These are phyloP conservation scores for Leptodirus hochenwartii DNA, from an alignment of 2,888 invertebrate species.

Conservation along the genomic window DNA sequence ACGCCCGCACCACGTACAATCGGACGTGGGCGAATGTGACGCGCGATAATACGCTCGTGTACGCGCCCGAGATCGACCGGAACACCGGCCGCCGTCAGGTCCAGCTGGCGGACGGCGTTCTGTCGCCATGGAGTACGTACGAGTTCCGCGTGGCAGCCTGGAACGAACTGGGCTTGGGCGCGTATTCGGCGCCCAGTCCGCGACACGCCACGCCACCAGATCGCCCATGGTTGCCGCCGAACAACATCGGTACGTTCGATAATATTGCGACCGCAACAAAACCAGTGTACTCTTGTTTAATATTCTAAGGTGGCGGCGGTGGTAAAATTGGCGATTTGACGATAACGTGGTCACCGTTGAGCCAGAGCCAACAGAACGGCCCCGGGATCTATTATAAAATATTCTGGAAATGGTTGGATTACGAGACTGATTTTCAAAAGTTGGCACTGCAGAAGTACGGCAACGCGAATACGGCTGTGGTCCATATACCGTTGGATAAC, in stretches of 20 bases:
- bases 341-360: slow-evolving; percentile 72
- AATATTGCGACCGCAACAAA: too few species aligned
- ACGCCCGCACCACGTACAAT: slow-evolving; percentile 77
- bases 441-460: slow-evolving; percentile 50
- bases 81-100: slow-evolving; percentile 64
- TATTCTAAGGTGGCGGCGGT: slow-evolving; percentile 90
- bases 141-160: slow-evolving; percentile 81
- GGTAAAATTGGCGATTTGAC: slow-evolving; percentile 90
- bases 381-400: slow-evolving; percentile 80
- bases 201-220: slow-evolving; percentile 70
- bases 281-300: too few species aligned
- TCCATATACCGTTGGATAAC: slow-evolving; percentile 50
- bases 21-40: slow-evolving; percentile 57
- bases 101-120: slow-evolving; percentile 17
- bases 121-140: slow-evolving; percentile 80
- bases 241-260: too few species aligned
- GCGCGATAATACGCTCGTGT: slow-evolving; percentile 44
- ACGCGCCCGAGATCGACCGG: slow-evolving; percentile 54
- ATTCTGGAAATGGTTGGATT: slow-evolving; percentile 62
- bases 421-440: slow-evolving; percentile 59
- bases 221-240: slow-evolving; percentile 57
- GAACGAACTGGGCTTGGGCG: slow-evolving; percentile 67
- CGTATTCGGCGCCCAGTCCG: slow-evolving; percentile 68
- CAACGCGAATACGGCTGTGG: slow-evolving; percentile 62
- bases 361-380: slow-evolving; percentile 67